A percentile compares a stretch with the other conserved stretches of the same genome.
These are phyloP conservation scores for Folsomia manolachei DNA, from an alignment of 2,888 invertebrate genomes.

Conservation along the genomic window DNA sequence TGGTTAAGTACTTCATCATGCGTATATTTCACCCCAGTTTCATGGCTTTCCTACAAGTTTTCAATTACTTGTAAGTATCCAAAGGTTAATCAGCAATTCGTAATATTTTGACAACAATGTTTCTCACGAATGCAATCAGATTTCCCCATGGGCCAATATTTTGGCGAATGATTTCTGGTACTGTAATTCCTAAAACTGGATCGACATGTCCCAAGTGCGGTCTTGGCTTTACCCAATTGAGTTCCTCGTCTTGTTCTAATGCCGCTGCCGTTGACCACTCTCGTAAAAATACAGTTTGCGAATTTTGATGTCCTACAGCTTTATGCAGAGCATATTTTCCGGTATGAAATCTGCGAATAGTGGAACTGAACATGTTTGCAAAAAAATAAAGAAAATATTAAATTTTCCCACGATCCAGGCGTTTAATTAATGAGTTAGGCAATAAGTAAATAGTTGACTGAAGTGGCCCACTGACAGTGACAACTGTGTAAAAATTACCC, in stretches of 20 bases:
- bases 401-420: no score
- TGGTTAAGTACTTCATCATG: slow-evolving; percentile 63
- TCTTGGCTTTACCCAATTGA: slow-evolving; percentile 34
- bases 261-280: background rate
- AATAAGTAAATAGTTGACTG: no score
- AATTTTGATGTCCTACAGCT: no score
- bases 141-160: slow-evolving; percentile 36
- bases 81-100: slow-evolving; percentile 5
- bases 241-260: slow-evolving; percentile 23
- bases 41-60: slow-evolving; percentile 25
- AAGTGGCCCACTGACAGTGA: no score
- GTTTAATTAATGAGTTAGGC: no score
- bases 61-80: background rate
- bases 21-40: slow-evolving; percentile 64
- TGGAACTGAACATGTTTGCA: no score
- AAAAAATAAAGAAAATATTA: no score
- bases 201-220: slow-evolving; percentile 25
- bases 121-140: slow-evolving; percentile 41
- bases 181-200: slow-evolving; percentile 32
- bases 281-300: background rate
- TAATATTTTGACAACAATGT: slow-evolving; percentile 1
- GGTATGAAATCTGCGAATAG: no score
- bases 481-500: no score
- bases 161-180: slow-evolving; percentile 41
- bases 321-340: no score